These are phyloP conservation scores for Caerostris darwini DNA, from an alignment of 1,140 invertebrate species.

Conservation along the genomic window DNA sequence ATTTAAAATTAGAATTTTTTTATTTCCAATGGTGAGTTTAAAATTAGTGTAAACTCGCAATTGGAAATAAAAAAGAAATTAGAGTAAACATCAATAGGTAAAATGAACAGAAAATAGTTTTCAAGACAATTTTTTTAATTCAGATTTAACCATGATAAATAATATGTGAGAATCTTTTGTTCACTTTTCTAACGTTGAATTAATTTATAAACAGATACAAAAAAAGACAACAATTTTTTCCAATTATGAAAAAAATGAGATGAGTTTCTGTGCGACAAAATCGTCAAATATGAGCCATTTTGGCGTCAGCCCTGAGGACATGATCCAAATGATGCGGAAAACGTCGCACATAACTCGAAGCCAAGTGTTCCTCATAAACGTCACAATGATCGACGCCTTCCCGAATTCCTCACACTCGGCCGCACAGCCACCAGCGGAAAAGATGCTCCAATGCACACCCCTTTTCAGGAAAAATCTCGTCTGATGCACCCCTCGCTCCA, in stretches of 20 bases:
- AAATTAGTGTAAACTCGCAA: fast-evolving
- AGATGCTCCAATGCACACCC: neutral
- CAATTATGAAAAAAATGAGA: neutral
- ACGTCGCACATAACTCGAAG: neutral
- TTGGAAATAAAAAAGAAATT: no score
- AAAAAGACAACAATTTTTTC: neutral
- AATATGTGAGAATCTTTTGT: no score
- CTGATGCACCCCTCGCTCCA: neutral
- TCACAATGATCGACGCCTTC: neutral
- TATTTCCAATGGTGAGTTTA: no score
- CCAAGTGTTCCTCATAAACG: neutral
- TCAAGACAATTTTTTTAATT: no score
- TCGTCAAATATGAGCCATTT: neutral
- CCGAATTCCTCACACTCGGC: neutral
- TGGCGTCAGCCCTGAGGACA: neutral
- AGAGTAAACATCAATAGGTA: no score
- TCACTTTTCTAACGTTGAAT: no score
- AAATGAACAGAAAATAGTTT: no score
- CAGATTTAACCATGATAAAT: no score
- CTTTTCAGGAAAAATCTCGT: neutral
- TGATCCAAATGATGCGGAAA: neutral
- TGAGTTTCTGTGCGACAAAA: neutral
- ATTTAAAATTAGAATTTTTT: no score
- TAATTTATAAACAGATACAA: no score
- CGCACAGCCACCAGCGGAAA: neutral